Evolutionary conservation across 2,113 vertebrate genomes (phyloP).

Genomic region (Thamnaconus septentrionalis): DNA sequence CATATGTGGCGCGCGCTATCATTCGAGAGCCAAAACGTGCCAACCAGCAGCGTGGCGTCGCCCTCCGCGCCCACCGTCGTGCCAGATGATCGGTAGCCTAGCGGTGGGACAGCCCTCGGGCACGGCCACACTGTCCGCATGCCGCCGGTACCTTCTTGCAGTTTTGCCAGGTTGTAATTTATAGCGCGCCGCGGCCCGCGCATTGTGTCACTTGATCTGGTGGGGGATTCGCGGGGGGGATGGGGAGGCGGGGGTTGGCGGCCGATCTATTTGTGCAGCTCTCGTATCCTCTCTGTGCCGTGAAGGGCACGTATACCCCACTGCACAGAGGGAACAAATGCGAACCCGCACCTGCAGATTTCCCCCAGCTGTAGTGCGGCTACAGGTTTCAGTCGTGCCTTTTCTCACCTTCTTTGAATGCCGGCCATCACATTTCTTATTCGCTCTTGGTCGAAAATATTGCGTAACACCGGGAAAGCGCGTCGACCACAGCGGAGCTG

Average conservation of each 20-base stretch:
- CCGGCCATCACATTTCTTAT: background rate
- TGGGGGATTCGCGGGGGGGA: conserved; percentile 8
- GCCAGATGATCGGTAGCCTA: conserved; percentile 56
- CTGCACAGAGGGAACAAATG: background rate
- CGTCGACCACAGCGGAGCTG: background rate
- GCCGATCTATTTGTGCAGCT: conserved; percentile 54
- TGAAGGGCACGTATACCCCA: conserved; percentile 42
- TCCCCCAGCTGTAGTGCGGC: background rate
- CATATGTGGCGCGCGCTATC: conserved; percentile 2
- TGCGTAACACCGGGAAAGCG: background rate
- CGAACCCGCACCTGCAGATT: conserved; percentile 21
- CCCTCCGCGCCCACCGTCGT: conserved; percentile 10
- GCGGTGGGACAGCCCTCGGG: conserved; percentile 18
- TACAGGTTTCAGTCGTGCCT: background rate
- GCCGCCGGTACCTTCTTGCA: conserved; percentile 37
- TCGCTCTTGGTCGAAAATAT: background rate
- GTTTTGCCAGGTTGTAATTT: conserved; percentile 51
- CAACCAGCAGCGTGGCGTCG: conserved; percentile 5
- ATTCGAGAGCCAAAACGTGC: conserved; percentile 2
- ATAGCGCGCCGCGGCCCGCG: conserved; percentile 31
- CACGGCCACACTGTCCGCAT: conserved; percentile 44
- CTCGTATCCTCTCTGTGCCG: conserved; percentile 29
- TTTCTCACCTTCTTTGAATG: too few species aligned
- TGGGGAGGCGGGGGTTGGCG: conserved; percentile 2
- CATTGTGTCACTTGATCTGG: conserved; percentile 62